Evolutionary conservation across 2,888 invertebrate genomes (phyloP).

Genomic region (Agrotis segetum): DNA sequence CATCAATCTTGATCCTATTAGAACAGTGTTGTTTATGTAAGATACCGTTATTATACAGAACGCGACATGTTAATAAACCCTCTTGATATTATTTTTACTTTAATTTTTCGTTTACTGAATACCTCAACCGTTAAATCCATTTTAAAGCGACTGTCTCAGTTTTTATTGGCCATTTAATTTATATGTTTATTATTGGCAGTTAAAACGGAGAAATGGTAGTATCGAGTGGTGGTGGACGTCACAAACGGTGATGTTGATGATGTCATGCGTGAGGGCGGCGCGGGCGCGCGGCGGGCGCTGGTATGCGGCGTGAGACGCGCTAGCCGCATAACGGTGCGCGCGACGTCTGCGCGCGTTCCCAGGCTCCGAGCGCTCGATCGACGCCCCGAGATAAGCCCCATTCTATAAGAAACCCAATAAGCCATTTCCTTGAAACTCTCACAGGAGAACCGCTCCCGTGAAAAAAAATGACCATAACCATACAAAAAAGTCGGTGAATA

Average conservation of each 20-base stretch:
- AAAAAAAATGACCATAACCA: conserved; percentile 85
- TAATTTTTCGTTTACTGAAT: conserved; percentile 56
- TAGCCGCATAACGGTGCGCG: conserved; percentile 78
- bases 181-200: conserved; percentile 67
- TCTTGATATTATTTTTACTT: conserved; percentile 58
- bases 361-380: conserved; percentile 80
- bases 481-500: conserved; percentile 87
- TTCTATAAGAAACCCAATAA: conserved; percentile 89
- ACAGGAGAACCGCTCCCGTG: conserved; percentile 87
- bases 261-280: conserved; percentile 71
- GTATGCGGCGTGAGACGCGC: conserved; percentile 63
- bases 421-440: conserved; percentile 89
- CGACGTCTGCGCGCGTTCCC: conserved; percentile 78
- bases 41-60: conserved; percentile 36
- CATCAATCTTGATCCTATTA: conserved; percentile 42
- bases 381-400: conserved; percentile 84
- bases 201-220: conserved; percentile 63
- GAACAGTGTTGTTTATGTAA: conserved; percentile 39
- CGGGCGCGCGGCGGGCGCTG: conserved; percentile 57
- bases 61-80: conserved; percentile 54
- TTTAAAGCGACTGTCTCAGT: conserved; percentile 61
- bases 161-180: conserved; percentile 68
- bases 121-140: conserved; percentile 59
- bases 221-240: conserved; percentile 69
- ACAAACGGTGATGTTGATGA: conserved; percentile 70